phyloP scores from a whole-genome alignment of 2,797 vertebrate genomes.

The Galagoides demidoff region DNA sequence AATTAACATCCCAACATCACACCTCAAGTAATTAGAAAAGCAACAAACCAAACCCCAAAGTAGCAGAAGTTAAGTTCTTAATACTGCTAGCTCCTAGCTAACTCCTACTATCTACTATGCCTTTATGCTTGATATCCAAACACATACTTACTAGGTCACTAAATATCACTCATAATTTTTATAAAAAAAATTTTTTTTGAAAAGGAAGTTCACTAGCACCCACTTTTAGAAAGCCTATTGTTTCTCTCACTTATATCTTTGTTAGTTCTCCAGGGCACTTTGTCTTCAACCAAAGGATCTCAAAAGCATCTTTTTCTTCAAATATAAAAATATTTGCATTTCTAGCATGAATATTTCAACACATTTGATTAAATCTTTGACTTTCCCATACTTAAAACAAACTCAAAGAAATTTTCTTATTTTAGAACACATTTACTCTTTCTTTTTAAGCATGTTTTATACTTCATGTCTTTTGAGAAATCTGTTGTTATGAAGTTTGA shows the following conservation, averaged over 20 bases:
- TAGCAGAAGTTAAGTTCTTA: background rate
- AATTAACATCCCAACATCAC: background rate
- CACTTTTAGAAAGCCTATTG: background rate
- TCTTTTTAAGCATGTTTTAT: constrained; percentile 9
- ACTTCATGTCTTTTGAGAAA: background rate
- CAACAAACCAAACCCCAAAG: background rate
- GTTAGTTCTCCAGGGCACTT: constrained; percentile 16
- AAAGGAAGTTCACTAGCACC: background rate
- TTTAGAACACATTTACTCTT: background rate
- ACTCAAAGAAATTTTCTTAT: background rate
- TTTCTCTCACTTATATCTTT: background rate
- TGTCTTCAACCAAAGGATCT: background rate
- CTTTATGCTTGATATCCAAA: background rate
- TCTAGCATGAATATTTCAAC: background rate
- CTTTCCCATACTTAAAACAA: background rate
- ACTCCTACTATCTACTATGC: background rate
- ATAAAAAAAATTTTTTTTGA: background rate
- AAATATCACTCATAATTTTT: background rate
- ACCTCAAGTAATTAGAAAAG: background rate
- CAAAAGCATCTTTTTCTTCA: background rate
- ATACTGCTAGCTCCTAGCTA: background rate
- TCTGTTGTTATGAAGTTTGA: constrained; percentile 36
- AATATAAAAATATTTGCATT: constrained; percentile 24
- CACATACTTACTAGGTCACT: background rate
- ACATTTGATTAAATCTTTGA: background rate